These are phyloP conservation scores for Drosophila rellima DNA, from an alignment of 2,888 invertebrate genomes.

Conservation along the genomic window DNA sequence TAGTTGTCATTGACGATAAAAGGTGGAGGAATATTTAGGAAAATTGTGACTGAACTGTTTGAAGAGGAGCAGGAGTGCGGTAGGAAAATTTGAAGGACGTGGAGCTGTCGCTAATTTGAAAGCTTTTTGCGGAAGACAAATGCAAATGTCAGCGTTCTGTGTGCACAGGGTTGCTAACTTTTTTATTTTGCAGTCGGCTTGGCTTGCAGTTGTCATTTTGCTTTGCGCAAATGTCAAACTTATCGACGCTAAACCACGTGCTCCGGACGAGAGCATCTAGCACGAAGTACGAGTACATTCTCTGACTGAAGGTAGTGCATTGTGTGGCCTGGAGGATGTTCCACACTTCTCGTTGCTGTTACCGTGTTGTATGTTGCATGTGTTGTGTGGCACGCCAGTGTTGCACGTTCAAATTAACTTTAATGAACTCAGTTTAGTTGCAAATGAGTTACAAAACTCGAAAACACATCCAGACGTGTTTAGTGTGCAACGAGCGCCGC, in stretches of 20 bases:
- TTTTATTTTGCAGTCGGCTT: constrained; percentile 64
- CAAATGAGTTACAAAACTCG: constrained; percentile 81
- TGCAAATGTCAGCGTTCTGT: constrained; percentile 74
- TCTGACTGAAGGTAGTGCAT: constrained; percentile 32
- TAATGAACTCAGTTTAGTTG: constrained; percentile 81
- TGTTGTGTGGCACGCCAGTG: constrained; percentile 73
- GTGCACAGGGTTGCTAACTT: constrained; percentile 59
- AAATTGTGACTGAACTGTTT: neutral
- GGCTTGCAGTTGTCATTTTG: constrained; percentile 71
- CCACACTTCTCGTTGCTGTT: constrained; percentile 21
- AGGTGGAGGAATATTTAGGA: neutral
- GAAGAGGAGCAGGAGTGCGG: neutral
- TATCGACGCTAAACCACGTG: constrained; percentile 77
- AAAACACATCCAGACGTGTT: constrained; percentile 81
- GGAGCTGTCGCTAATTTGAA: constrained; percentile 73
- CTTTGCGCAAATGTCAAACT: constrained; percentile 79
- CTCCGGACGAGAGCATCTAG: constrained; percentile 32
- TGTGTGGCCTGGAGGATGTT: constrained; percentile 36
- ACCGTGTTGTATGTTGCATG: constrained; percentile 45
- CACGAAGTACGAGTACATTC: constrained; percentile 12
- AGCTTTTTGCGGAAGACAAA: constrained; percentile 75
- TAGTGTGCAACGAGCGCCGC: constrained; percentile 58
- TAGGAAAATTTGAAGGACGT: constrained; percentile 28
- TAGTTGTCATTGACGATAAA: neutral
- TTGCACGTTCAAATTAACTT: constrained; percentile 81